Percentiles rank a stretch among this genome's conserved stretches.
Conservation (phyloP, 2,113 vertebrate species). For the Coptodon rendalli region DNA sequence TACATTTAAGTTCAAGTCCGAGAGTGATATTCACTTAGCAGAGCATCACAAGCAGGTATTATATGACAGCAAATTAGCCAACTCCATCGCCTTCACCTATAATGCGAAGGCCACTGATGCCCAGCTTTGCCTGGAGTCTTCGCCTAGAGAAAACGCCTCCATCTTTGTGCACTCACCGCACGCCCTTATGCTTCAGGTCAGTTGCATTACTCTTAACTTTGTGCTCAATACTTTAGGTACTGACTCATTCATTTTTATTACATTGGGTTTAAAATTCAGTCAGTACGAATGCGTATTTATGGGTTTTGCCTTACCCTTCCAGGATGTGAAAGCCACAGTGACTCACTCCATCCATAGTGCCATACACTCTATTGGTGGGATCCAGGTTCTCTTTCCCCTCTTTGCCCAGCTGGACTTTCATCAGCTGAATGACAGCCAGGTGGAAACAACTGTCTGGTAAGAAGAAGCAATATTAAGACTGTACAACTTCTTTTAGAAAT, state of each 20-base stretch:
- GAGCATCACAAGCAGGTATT: conserved; percentile 96
- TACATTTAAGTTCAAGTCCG: conserved; percentile 96
- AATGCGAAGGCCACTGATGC: conserved; percentile 96
- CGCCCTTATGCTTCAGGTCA: conserved; percentile 96
- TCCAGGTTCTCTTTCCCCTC: conserved; percentile 95
- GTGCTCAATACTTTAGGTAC: too few relatives aligned
- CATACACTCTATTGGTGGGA: conserved; percentile 94
- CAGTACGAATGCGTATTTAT: neutral
- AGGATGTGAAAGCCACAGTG: conserved; percentile 96
- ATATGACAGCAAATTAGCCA: conserved; percentile 90
- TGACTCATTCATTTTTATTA: neutral
- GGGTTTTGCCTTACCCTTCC: neutral
- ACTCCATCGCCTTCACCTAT: conserved; percentile 91
- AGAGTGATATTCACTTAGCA: conserved; percentile 95
- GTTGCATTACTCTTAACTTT: neutral
- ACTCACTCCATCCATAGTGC: conserved; percentile 97
- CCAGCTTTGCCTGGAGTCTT: conserved; percentile 95
- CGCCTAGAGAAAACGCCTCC: conserved; percentile 91
- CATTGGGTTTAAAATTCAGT: neutral
- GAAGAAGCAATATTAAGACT: neutral
- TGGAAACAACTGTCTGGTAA: conserved; percentile 89
- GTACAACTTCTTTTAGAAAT: neutral
- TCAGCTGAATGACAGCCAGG: conserved; percentile 83
- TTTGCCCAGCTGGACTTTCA: conserved; percentile 92
- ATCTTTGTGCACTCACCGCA: conserved; percentile 98